Percentiles rank a stretch among this genome's conserved stretches.
Evolutionary conservation across 2,888 invertebrate genomes (phyloP).

Genomic region (Julus scanicus): DNA sequence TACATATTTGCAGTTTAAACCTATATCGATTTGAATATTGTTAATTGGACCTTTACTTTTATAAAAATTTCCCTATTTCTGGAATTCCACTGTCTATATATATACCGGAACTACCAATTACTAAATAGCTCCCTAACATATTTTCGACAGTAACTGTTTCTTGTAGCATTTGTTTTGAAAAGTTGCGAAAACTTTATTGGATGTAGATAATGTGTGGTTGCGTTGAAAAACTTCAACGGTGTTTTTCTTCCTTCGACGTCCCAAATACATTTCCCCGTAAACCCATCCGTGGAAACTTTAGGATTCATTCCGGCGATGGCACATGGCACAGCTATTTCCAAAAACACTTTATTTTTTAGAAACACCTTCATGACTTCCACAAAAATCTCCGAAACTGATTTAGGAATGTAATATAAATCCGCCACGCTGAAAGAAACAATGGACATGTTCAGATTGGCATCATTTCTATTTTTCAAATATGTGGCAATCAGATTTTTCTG

Average conservation of each 20-base stretch:
- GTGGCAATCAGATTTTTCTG: neutral
- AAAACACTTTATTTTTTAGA: constrained; percentile 43
- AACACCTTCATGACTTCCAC: constrained; percentile 36
- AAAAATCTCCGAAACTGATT: constrained; percentile 32
- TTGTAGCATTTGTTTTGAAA: neutral
- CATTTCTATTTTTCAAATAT: constrained; percentile 10
- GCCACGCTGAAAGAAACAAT: neutral
- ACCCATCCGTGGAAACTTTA: neutral
- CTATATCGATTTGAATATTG: too few species aligned
- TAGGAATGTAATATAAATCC: constrained; percentile 50
- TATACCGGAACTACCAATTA: too few species aligned
- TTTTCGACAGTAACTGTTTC: neutral
- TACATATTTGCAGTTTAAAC: too few species aligned
- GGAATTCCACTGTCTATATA: too few species aligned
- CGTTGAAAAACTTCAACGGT: neutral
- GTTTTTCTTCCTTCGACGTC: constrained; percentile 7
- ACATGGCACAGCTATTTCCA: constrained; percentile 53
- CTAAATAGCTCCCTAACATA: neutral
- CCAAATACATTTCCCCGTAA: constrained; percentile 46
- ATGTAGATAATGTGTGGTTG: neutral
- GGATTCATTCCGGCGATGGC: neutral
- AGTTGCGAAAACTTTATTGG: constrained; percentile 22
- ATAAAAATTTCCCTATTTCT: too few species aligned
- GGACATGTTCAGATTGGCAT: neutral
- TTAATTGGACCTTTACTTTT: too few species aligned